These are phyloP conservation scores for Chloroceryle inda DNA, from an alignment of 2,797 vertebrate species.

Conservation along the genomic window DNA sequence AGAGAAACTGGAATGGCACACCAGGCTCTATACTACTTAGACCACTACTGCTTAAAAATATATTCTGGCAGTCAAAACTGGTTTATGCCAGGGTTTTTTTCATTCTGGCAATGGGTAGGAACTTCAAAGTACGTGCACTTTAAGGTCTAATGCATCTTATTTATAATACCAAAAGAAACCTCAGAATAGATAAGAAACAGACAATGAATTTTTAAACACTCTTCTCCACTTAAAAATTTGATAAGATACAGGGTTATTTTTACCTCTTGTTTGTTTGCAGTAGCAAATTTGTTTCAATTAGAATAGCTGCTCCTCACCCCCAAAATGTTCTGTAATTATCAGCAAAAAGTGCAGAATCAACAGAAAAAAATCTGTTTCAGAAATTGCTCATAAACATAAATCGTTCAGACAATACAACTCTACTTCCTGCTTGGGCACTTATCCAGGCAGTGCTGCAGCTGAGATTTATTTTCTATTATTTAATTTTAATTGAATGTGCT, in stretches of 20 bases:
- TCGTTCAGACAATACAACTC: background rate
- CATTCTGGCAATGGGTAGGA: background rate
- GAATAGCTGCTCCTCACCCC: background rate
- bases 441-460: background rate
- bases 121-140: background rate
- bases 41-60: background rate
- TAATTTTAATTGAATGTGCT: constrained; percentile 48
- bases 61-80: background rate
- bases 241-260: constrained; percentile 22
- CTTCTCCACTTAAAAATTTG: constrained; percentile 32
- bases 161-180: background rate
- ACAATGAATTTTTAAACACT: constrained; percentile 44
- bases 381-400: constrained; percentile 41
- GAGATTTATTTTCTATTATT: constrained; percentile 59
- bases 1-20: background rate
- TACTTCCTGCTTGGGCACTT: constrained; percentile 34
- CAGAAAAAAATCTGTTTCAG: constrained; percentile 52
- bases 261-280: constrained; percentile 18
- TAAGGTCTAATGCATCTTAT: background rate
- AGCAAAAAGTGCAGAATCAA: constrained; percentile 41
- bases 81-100: background rate
- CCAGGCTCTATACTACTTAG: background rate
- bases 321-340: background rate
- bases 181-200: background rate
- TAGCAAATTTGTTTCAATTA: constrained; percentile 24